Percentiles rank a stretch among this genome's conserved stretches.
Conservation (phyloP, 2,797 vertebrate genomes). For the Oryzias sinensis region DNA sequence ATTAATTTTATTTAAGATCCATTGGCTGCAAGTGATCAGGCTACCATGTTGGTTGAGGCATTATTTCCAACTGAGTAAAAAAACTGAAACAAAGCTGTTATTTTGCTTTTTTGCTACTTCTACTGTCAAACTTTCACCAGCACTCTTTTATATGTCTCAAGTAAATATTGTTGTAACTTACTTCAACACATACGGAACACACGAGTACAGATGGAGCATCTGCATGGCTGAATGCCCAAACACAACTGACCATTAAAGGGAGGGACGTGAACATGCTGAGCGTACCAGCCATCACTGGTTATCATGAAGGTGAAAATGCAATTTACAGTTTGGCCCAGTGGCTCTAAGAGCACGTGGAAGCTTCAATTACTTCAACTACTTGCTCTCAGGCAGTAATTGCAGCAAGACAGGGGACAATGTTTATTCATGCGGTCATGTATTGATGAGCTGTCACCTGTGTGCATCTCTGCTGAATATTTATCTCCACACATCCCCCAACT, state of each 20-base stretch:
- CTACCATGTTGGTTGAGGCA: too few relatives aligned
- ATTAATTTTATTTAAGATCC: too few relatives aligned
- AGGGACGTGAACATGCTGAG: slow-evolving; percentile 36
- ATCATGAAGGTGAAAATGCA: slow-evolving; percentile 60
- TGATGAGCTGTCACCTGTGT: slow-evolving; percentile 69
- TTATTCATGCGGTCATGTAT: slow-evolving; percentile 79
- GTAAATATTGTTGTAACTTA: slow-evolving; percentile 19
- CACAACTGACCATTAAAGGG: slow-evolving; percentile 35
- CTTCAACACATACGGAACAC: slow-evolving; percentile 13
- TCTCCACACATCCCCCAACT: slow-evolving; percentile 50
- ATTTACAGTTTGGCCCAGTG: slow-evolving; percentile 61
- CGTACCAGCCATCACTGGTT: slow-evolving; percentile 58
- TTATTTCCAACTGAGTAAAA: too few relatives aligned
- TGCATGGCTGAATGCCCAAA: slow-evolving; percentile 40
- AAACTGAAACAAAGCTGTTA: too few relatives aligned
- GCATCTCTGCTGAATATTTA: slow-evolving; percentile 76
- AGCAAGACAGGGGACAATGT: slow-evolving; percentile 69
- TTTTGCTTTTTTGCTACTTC: too few relatives aligned
- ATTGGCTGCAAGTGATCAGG: too few relatives aligned
- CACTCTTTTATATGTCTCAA: slow-evolving; percentile 1
- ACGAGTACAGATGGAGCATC: slow-evolving; percentile 13
- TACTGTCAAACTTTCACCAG: slow-evolving; percentile 12
- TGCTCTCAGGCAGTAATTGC: slow-evolving; percentile 77
- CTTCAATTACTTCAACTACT: slow-evolving; percentile 74
- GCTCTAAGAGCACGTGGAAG: slow-evolving; percentile 64